A percentile compares a stretch with the other conserved stretches of the same genome.
These are phyloP conservation scores for Melinaea marsaeus DNA, from an alignment of 2,888 invertebrate genomes.

Conservation along the genomic window DNA sequence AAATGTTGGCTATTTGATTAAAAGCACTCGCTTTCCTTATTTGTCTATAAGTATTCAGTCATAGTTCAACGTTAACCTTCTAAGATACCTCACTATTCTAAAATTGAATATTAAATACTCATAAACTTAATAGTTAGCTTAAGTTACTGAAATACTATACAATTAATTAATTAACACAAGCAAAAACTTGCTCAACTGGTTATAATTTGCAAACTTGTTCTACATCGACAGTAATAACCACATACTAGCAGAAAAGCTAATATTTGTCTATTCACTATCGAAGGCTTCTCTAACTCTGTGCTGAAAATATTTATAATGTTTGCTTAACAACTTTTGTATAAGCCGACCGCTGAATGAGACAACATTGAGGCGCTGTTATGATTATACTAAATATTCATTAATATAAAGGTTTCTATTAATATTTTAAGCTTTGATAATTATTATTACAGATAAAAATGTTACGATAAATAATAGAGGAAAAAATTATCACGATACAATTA, in stretches of 20 bases:
- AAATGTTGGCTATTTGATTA: no score
- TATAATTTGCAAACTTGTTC: conserved; percentile 18
- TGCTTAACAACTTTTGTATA: conserved; percentile 26
- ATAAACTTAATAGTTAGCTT: no score
- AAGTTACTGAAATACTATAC: not conserved
- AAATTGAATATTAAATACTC: no score
- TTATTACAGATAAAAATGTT: conserved; percentile 1
- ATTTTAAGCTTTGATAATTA: conserved; percentile 3
- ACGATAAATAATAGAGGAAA: no score
- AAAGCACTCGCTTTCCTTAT: no score
- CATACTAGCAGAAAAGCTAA: conserved; percentile 22
- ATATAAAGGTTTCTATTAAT: not conserved
- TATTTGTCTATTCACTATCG: conserved; percentile 22
- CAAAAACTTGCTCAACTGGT: conserved; percentile 13
- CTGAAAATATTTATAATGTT: conserved; percentile 23
- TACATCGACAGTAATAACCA: conserved; percentile 22
- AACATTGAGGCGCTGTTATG: conserved; percentile 22
- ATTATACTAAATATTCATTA: conserved; percentile 12
- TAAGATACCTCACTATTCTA: no score
- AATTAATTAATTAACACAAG: not conserved
- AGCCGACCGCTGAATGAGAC: conserved; percentile 30
- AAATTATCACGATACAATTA: no score
- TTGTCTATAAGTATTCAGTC: no score
- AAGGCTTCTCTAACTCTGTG: conserved; percentile 26
- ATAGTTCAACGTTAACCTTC: no score